Evolutionary conservation across 2,797 vertebrate genomes (phyloP), one percentile per base, ranked within the genome.

Genomic region (Salarias fasciatus): DNA sequence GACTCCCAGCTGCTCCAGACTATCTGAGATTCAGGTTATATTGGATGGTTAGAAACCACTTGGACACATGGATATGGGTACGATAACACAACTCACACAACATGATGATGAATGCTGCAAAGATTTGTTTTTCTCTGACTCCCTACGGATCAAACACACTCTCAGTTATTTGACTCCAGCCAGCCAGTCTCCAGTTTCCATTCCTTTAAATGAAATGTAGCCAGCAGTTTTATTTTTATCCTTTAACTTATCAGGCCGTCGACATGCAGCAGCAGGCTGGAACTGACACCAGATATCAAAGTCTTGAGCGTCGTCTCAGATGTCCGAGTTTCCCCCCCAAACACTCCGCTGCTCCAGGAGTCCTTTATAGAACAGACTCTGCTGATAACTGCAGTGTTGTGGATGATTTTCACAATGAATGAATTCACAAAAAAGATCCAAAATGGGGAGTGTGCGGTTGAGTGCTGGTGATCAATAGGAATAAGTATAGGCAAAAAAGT

Each of bases 1-100:
- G 48, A 99, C 97, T 28, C 98, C 98, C 2, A 99, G 97, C 84
- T 99, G 98, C 77, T 96, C 90, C 89, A 94, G 95, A 87, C 93
- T 99, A 85, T 97, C 96, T 79, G 97, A 99, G 50, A 94, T 99
- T 89, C 97, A 99, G 84, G 91, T 96, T 75, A 92, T 95, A 70
- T 80, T 98, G 90, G 96, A 98, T 43, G 94, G 94, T 84, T 97
- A 98, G 90, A 85, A 85, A 72, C 51, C 57, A 72, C 57, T 61
- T 49, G 37, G 29, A 31, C 77, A 66, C 14, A 58, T 40, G 35
- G 88, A 89, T 91, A 83, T 40, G 35, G 88, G 90, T 91, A 80
- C 40, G 87, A 78, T 45, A 2, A 13, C 28, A 11, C n/a, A 38
- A 42, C 50, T 7, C 8, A 29, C 12, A 14, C 12, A 38, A 6